A percentile compares a stretch with the other conserved stretches of the same genome.
These are phyloP conservation scores for Polia nebulosa DNA, from an alignment of 2,888 invertebrate genomes.

Conservation along the genomic window DNA sequence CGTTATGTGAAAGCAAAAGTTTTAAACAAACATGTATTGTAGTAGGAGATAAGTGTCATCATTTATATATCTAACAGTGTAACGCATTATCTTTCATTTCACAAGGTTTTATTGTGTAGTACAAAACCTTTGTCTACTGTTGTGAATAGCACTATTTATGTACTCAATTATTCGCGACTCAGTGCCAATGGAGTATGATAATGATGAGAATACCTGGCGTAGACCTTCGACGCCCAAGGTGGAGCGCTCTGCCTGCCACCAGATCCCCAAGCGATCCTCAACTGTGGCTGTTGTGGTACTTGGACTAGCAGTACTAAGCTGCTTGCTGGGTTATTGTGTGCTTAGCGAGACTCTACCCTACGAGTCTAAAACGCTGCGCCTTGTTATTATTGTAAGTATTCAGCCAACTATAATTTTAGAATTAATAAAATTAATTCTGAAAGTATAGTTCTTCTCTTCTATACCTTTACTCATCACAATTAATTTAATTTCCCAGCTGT, in stretches of 20 bases:
- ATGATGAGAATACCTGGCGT: constrained; percentile 86
- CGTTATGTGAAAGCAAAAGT: constrained; percentile 23
- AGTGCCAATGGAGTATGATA: constrained; percentile 84
- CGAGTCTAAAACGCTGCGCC: constrained; percentile 86
- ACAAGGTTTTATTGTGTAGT: constrained; percentile 17
- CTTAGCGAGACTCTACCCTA: constrained; percentile 87
- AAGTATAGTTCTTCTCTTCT: no score
- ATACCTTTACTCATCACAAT: background rate
- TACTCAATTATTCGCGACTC: constrained; percentile 68
- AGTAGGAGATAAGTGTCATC: constrained; percentile 24
- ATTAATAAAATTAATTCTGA: no score
- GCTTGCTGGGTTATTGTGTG: constrained; percentile 88
- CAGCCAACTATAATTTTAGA: background rate
- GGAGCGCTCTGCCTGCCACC: constrained; percentile 76
- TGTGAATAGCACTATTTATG: constrained; percentile 53
- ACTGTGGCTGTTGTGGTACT: constrained; percentile 85
- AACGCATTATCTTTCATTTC: constrained; percentile 17
- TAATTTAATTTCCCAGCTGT: constrained; percentile 90
- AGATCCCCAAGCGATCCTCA: constrained; percentile 82
- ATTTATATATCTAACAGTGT: constrained; percentile 10
- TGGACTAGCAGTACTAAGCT: constrained; percentile 86
- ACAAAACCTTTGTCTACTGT: constrained; percentile 15
- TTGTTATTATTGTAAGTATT: constrained; percentile 84
- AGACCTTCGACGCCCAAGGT: constrained; percentile 77
- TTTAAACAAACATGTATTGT: constrained; percentile 30